These are phyloP conservation scores for Dendropsophus ebraccatus DNA, from an alignment of 2,113 vertebrate genomes.

Conservation along the genomic window DNA sequence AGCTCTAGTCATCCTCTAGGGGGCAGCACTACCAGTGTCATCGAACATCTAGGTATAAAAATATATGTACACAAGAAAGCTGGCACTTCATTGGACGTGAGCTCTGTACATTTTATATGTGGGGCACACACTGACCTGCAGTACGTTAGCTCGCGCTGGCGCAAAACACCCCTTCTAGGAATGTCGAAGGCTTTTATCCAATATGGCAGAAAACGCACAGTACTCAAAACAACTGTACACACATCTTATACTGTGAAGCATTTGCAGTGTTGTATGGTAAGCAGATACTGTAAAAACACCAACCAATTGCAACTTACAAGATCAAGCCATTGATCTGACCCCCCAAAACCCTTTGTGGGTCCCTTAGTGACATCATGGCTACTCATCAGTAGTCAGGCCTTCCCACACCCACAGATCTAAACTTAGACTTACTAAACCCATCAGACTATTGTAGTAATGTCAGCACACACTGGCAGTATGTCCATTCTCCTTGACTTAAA, in stretches of 20 bases:
- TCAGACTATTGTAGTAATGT: background rate
- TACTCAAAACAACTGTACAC: background rate
- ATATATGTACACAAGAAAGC: slow-evolving; percentile 36
- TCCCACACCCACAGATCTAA: background rate
- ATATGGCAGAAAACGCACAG: background rate
- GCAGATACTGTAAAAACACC: background rate
- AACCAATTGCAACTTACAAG: background rate
- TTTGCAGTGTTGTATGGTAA: background rate
- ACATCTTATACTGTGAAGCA: background rate
- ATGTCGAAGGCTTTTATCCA: slow-evolving; percentile 36
- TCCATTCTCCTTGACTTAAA: background rate
- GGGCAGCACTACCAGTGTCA: slow-evolving; percentile 4
- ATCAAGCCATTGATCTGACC: background rate
- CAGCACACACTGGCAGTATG: background rate
- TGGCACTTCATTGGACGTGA: slow-evolving; percentile 16
- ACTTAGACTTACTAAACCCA: background rate
- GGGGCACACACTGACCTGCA: slow-evolving; percentile 29
- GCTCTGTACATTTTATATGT: background rate
- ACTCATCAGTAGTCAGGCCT: background rate
- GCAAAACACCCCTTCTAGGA: background rate
- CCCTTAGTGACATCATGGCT: background rate
- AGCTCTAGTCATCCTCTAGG: background rate
- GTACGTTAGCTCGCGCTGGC: background rate
- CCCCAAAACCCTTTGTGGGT: background rate
- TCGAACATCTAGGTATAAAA: slow-evolving; percentile 25